Evolutionary conservation across 2,888 invertebrate species (phyloP).

Genomic region (Pheosia gnoma): DNA sequence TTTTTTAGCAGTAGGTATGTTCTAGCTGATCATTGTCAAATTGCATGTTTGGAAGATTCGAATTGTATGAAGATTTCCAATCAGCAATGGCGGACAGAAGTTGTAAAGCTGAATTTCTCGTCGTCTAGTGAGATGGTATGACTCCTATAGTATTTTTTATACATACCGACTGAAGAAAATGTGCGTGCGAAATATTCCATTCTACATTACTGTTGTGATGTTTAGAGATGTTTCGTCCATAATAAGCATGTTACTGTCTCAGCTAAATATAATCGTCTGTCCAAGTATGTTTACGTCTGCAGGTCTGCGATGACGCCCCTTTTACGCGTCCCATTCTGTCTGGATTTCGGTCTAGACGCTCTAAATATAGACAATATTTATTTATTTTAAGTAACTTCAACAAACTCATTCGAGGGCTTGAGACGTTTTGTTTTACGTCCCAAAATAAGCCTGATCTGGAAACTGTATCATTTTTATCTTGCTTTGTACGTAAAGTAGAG

Average conservation of each 20-base stretch:
- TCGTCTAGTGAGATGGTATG: no score
- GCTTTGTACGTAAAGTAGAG: no score
- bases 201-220: not conserved
- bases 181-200: not conserved
- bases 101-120: no score
- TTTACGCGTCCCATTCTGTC: constrained; percentile 34
- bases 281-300: constrained; percentile 17
- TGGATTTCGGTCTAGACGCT: constrained; percentile 53
- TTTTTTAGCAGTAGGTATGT: no score
- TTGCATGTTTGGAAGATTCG: no score
- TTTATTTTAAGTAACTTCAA: constrained; percentile 10
- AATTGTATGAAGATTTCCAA: no score
- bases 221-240: constrained; percentile 7
- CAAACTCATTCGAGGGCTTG: not conserved
- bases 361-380: constrained; percentile 26
- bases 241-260: constrained; percentile 19
- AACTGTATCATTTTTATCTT: no score
- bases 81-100: no score
- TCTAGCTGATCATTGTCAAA: no score
- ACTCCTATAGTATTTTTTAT: no score
- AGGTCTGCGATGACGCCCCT: not conserved
- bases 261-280: constrained; percentile 34
- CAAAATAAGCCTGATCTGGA: no score
- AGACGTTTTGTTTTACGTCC: not conserved
- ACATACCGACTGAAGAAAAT: not conserved